A percentile compares a stretch with the other conserved stretches of the same genome.
These are phyloP conservation scores for Diarsia mendica DNA, from an alignment of 2,888 invertebrate species.

Conservation along the genomic window DNA sequence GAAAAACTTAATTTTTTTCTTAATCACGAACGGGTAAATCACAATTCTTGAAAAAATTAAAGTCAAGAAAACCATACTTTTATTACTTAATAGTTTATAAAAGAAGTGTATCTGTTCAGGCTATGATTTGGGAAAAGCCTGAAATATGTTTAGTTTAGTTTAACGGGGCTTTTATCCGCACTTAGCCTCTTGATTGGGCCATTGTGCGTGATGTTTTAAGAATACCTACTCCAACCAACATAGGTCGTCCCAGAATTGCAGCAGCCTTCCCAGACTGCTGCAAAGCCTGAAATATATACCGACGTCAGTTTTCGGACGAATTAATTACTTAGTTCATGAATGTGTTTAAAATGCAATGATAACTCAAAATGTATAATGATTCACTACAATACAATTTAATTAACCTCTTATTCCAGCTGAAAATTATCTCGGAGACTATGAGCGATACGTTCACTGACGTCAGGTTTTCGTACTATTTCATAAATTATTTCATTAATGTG, in stretches of 20 bases:
- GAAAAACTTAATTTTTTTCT: not conserved
- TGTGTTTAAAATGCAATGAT: not conserved
- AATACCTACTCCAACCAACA: too few species aligned
- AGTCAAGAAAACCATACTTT: not conserved
- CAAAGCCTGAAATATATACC: not conserved
- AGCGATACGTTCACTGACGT: not conserved
- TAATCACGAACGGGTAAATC: not conserved
- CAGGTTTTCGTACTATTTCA: not conserved
- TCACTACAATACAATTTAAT: slow-evolving; percentile 4
- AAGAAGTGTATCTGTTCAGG: not conserved
- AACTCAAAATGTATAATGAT: not conserved
- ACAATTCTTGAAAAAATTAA: not conserved
- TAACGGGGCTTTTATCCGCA: too few species aligned
- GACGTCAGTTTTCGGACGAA: not conserved
- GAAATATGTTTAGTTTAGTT: too few species aligned
- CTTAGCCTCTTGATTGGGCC: too few species aligned
- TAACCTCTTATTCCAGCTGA: slow-evolving; percentile 7
- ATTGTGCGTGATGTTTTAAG: too few species aligned
- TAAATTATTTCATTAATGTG: not conserved
- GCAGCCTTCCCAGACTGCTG: too few species aligned
- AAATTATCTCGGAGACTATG: not conserved
- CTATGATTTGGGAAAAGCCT: not conserved
- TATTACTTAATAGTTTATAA: not conserved
- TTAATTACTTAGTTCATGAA: not conserved
- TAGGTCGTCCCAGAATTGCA: too few species aligned